Conservation (phyloP, 2,888 invertebrate genomes). For the Agrochola lota region DNA sequence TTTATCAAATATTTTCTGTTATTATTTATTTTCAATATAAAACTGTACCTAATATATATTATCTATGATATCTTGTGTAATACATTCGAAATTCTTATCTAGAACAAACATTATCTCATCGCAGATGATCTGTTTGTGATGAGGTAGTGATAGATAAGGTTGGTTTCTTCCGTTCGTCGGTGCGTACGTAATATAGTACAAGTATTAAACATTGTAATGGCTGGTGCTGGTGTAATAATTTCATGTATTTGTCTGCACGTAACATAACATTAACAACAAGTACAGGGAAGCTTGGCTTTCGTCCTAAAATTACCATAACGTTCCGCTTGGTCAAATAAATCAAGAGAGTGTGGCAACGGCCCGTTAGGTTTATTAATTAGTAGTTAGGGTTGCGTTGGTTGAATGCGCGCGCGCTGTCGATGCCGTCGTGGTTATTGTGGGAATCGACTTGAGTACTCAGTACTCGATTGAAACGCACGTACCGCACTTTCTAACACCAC, state of each 20-base stretch:
- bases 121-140: constrained; percentile 78
- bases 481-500: constrained; percentile 73
- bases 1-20: not conserved
- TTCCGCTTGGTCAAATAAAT: constrained; percentile 78
- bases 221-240: constrained; percentile 30
- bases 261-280: constrained; percentile 23
- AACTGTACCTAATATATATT: not conserved
- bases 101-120: constrained; percentile 81
- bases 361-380: constrained; percentile 86
- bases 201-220: constrained; percentile 8
- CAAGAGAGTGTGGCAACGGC: constrained; percentile 79
- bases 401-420: constrained; percentile 77
- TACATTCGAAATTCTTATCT: constrained; percentile 74
- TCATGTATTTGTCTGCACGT: constrained; percentile 24
- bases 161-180: constrained; percentile 72
- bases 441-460: constrained; percentile 77
- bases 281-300: constrained; percentile 46
- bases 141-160: constrained; percentile 74
- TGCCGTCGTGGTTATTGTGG: constrained; percentile 75
- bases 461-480: constrained; percentile 75
- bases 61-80: constrained; percentile 26
- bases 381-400: constrained; percentile 82
- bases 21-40: not conserved
- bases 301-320: constrained; percentile 66
- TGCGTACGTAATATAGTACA: constrained; percentile 20